phyloP scores from a whole-genome alignment of 1,140 invertebrate species.

The Tetragonula clypearis region DNA sequence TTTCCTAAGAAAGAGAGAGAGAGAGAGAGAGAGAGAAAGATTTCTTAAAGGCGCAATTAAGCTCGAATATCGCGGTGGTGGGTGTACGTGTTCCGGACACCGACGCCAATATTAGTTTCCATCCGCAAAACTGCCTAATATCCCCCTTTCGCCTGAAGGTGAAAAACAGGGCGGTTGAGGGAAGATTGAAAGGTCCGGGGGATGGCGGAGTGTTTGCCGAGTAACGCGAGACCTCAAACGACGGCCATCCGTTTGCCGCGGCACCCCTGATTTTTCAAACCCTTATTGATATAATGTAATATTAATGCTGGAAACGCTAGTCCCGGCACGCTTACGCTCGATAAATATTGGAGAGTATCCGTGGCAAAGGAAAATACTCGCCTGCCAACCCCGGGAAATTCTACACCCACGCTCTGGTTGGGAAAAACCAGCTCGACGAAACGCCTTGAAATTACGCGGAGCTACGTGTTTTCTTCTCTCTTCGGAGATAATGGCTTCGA shows the following conservation, averaged over 20 bases:
- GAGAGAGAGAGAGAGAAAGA: neutral
- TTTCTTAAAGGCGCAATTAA: slow-evolving; percentile 20
- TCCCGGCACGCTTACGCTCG: slow-evolving; percentile 75
- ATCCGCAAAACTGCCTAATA: slow-evolving; percentile 68
- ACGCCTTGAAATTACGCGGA: neutral
- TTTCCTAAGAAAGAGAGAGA: neutral
- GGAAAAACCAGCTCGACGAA: neutral
- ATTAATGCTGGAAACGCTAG: slow-evolving; percentile 80
- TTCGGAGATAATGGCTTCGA: neutral
- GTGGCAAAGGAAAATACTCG: slow-evolving; percentile 45
- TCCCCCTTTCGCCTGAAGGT: slow-evolving; percentile 70
- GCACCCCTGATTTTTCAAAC: slow-evolving; percentile 79
- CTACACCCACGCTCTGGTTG: neutral
- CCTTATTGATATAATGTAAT: slow-evolving; percentile 81
- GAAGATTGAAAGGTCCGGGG: slow-evolving; percentile 64
- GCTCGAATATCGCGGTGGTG: slow-evolving; percentile 1
- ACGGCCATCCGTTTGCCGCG: slow-evolving; percentile 61
- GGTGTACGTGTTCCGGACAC: slow-evolving; percentile 30
- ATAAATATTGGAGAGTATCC: slow-evolving; percentile 76
- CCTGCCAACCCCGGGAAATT: neutral
- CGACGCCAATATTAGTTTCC: slow-evolving; percentile 56
- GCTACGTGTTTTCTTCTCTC: too few species aligned
- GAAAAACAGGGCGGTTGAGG: slow-evolving; percentile 63
- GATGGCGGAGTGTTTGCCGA: slow-evolving; percentile 76
- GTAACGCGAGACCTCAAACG: slow-evolving; percentile 79